A percentile compares a stretch with the other conserved stretches of the same genome.
Evolutionary conservation across 2,113 vertebrate species (phyloP).

Genomic region (Chionomys nivalis): DNA sequence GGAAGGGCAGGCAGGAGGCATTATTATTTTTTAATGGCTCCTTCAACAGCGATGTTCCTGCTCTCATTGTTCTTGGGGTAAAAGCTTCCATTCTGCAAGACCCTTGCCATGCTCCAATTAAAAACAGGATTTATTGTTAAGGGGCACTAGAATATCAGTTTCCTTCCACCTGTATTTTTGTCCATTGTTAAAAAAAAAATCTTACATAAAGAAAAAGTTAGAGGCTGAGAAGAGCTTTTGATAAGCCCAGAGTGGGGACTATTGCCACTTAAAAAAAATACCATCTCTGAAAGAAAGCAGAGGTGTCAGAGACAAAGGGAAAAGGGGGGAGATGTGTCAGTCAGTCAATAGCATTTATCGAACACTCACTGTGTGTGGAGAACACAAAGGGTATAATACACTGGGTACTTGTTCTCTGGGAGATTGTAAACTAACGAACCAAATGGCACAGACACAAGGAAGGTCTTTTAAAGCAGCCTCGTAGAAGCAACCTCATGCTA

Average conservation of each 20-base stretch:
- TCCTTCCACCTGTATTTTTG: slow-evolving; percentile 69
- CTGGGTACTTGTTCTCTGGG: not conserved
- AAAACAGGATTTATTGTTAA: slow-evolving; percentile 69
- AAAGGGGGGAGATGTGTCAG: slow-evolving; percentile 55
- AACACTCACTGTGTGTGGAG: slow-evolving; percentile 63
- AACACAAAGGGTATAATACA: not conserved
- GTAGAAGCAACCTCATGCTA: not conserved
- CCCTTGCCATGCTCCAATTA: slow-evolving; percentile 73
- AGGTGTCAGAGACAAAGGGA: slow-evolving; percentile 75
- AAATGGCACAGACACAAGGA: not conserved
- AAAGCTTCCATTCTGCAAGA: slow-evolving; percentile 63
- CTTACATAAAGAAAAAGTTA: slow-evolving; percentile 82
- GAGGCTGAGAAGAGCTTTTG: slow-evolving; percentile 68
- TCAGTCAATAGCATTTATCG: slow-evolving; percentile 64
- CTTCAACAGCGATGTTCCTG: slow-evolving; percentile 53
- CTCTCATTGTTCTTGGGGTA: slow-evolving; percentile 61
- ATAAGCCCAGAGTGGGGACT: slow-evolving; percentile 64
- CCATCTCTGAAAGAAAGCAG: slow-evolving; percentile 73
- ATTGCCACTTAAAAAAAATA: slow-evolving; percentile 75
- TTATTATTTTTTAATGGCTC: slow-evolving; percentile 73
- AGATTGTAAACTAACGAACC: not conserved
- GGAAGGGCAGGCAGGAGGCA: slow-evolving; percentile 34
- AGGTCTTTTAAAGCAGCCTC: not conserved
- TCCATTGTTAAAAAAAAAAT: slow-evolving; percentile 64
- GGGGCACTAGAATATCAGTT: slow-evolving; percentile 45